Conservation (phyloP, 2,888 invertebrate species). For the Labia minor region DNA sequence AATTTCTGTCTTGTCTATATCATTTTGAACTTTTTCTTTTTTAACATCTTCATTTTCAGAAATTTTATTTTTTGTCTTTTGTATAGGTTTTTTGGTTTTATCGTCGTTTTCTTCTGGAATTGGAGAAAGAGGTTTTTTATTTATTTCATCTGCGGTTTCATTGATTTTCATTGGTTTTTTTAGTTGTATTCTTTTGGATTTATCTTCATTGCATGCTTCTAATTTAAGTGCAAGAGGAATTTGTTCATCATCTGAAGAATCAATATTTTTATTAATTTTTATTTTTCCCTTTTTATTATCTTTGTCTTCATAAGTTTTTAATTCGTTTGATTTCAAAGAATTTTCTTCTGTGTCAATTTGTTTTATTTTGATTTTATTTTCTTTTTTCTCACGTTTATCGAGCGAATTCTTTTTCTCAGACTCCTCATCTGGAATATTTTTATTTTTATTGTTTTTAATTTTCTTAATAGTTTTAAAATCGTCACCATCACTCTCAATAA, state of each 20-base stretch:
- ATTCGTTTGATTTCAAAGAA: background rate
- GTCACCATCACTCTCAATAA: slow-evolving; percentile 44
- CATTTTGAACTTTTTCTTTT: slow-evolving; percentile 28
- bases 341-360: slow-evolving; percentile 15
- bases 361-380: background rate
- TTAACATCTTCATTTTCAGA: slow-evolving; percentile 29
- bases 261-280: background rate
- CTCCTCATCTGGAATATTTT: slow-evolving; percentile 21
- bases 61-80: slow-evolving; percentile 25
- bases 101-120: slow-evolving; percentile 26
- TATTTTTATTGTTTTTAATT: slow-evolving; percentile 31
- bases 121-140: background rate
- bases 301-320: background rate
- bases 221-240: background rate
- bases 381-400: background rate
- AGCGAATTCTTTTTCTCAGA: background rate
- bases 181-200: background rate
- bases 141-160: slow-evolving; percentile 25
- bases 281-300: background rate
- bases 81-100: slow-evolving; percentile 29
- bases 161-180: slow-evolving; percentile 28
- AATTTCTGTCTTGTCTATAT: slow-evolving; percentile 31
- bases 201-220: background rate
- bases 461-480: slow-evolving; percentile 39
- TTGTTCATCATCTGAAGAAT: slow-evolving; percentile 34